Conservation (phyloP, 2,888 invertebrate species). For the Temnothorax unifasciatus region DNA sequence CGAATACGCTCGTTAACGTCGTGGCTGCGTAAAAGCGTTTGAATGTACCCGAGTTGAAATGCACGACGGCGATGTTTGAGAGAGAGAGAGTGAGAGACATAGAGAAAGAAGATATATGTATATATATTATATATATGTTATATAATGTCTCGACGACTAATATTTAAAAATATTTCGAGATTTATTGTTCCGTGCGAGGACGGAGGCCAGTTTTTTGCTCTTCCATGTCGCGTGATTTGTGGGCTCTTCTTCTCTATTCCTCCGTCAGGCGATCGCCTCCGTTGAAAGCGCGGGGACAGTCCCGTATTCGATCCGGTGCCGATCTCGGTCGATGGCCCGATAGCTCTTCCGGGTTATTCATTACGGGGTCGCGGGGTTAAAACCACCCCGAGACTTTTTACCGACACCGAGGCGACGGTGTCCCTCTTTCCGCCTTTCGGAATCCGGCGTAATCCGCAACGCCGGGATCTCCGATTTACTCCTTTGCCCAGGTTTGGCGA, state of each 20-base stretch:
- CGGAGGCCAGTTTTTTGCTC: constrained; percentile 64
- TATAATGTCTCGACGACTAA: constrained; percentile 6
- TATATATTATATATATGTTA: not conserved
- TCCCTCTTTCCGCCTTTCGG: constrained; percentile 35
- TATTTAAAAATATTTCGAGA: constrained; percentile 75
- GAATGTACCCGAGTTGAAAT: constrained; percentile 39
- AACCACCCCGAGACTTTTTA: constrained; percentile 63
- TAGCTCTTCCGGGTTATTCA: constrained; percentile 76
- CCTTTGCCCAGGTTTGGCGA: constrained; percentile 24
- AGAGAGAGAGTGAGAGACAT: constrained; percentile 1
- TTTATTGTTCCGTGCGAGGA: constrained; percentile 68
- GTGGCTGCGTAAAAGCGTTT: constrained; percentile 42
- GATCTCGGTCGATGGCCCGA: constrained; percentile 74
- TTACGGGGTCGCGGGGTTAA: constrained; percentile 71
- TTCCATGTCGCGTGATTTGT: constrained; percentile 71
- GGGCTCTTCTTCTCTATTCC: constrained; percentile 50
- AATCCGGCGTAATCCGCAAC: constrained; percentile 58
- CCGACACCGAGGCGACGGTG: constrained; percentile 38
- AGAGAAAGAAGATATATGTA: constrained; percentile 12
- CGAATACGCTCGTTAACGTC: constrained; percentile 52
- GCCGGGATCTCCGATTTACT: constrained; percentile 51
- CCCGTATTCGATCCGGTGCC: constrained; percentile 55
- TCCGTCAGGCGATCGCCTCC: constrained; percentile 56
- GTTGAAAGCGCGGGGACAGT: constrained; percentile 56
- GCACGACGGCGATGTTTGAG: not conserved